Conservation (phyloP, 2,113 vertebrate species). For the Guaruba guarouba region DNA sequence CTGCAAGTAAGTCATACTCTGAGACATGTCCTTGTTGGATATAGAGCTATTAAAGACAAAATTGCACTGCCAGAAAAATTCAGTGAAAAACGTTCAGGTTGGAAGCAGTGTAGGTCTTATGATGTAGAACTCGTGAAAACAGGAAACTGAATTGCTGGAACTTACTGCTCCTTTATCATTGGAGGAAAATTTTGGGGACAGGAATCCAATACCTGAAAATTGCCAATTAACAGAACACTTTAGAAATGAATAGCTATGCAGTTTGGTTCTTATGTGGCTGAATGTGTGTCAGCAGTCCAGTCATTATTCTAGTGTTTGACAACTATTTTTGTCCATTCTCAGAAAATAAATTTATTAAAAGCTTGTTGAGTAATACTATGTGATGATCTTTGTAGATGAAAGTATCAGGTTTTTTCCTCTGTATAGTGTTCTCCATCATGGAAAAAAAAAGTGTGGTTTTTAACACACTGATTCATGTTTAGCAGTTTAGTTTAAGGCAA, state of each 20-base stretch:
- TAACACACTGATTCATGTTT: neutral
- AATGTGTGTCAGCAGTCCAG: neutral
- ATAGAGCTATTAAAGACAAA: neutral
- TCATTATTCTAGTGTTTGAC: neutral
- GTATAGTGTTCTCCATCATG: neutral
- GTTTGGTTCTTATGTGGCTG: neutral
- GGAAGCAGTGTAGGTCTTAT: neutral
- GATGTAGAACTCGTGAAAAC: neutral
- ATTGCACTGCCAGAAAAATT: neutral
- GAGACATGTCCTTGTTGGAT: fast-evolving
- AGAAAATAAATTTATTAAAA: neutral
- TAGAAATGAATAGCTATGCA: neutral
- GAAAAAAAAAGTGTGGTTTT: neutral
- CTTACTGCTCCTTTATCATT: neutral
- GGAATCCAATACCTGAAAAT: neutral
- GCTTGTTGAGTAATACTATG: neutral
- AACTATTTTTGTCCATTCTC: neutral
- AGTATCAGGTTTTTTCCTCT: neutral
- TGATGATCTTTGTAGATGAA: neutral
- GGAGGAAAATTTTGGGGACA: neutral
- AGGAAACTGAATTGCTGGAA: neutral
- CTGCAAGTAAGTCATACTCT: neutral
- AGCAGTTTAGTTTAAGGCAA: neutral
- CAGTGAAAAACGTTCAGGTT: neutral
- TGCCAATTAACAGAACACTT: neutral